Base-by-base conservation (phyloP, 2,888 invertebrate species). In the Drosophila imparisetae region DNA sequence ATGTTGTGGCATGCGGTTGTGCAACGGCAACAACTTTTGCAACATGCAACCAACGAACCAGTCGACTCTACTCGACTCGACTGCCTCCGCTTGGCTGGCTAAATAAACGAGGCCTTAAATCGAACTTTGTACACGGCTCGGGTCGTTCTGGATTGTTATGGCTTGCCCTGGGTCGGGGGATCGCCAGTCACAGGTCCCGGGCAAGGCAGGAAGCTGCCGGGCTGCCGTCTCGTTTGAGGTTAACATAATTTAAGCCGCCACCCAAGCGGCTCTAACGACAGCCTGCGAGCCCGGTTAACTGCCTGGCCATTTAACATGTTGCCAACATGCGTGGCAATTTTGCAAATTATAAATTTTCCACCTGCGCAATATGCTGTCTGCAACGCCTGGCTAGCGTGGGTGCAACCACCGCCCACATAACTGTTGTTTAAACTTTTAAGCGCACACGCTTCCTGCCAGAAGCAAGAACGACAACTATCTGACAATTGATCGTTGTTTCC, bases 291-390 rank as follows among this genome's bases (percentile, higher is more conserved):
- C 65, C 29, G 60, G 70, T 61, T 74, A 72, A 77, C 85, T 80
- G 85, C 69, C 81, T 67, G 82, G 78, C 89, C 85, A 81, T 89
- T 90, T 90, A 81, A 78, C 83, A 83, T 78, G 81, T 72, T 81
- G 81, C 78, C 80, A 86, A 82, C 90, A 84, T 91, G 86, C 88
- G 85, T 89, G 88, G 84, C 87, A 83, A 86, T 89, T 90, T 90
- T 72, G 75, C 91, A 91, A 91, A 91, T 91, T 91, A 91, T 91
- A 91, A 91, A 91, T 91, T 91, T 91, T 87, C 89, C 91, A 91
- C 91, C 91, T 91, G 91, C 78, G 53, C 86, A 88, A 78, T 85
- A 72, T 89, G 90, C 86, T 74, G 75, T 55, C 50, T 58, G 81
- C 24, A 2, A 24, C 34, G 54, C 67, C 71, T 54, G 71, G 57